Conservation (phyloP, 37 sponge, comb jelly and placozoan species). For the Corticium candelabrum region DNA sequence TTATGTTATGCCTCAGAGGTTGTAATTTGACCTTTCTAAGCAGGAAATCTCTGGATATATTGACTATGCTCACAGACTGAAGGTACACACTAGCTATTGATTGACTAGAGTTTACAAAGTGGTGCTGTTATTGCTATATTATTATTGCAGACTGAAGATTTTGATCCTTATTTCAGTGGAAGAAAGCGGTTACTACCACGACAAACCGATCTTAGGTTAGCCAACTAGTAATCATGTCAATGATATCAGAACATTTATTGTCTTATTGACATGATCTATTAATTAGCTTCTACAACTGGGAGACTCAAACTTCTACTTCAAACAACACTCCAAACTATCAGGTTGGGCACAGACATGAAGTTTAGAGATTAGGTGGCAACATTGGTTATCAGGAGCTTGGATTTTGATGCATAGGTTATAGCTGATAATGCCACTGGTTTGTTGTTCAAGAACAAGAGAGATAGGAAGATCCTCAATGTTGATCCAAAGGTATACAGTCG, state of each 20-base stretch:
- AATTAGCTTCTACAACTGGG: slow-evolving; percentile 95
- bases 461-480: slow-evolving; percentile 81
- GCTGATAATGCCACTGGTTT: slow-evolving; percentile 70
- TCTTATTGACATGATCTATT: too few species aligned
- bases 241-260: background rate
- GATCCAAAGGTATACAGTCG: slow-evolving; percentile 75
- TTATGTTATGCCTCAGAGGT: background rate
- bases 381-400: background rate
- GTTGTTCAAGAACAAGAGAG: slow-evolving; percentile 90
- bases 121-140: too few species aligned
- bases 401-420: slow-evolving; percentile 52
- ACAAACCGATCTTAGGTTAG: slow-evolving; percentile 57
- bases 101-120: too few species aligned
- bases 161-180: slow-evolving; percentile 72
- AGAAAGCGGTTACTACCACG: slow-evolving; percentile 71
- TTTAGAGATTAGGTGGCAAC: background rate
- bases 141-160: slow-evolving; percentile 82
- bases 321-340: slow-evolving; percentile 81
- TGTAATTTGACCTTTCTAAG: background rate
- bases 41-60: slow-evolving; percentile 91
- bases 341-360: too few species aligned
- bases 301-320: slow-evolving; percentile 73
- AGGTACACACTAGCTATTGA: slow-evolving; percentile 11
- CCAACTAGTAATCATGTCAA: background rate
- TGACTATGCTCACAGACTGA: slow-evolving; percentile 90